phyloP scores from a whole-genome alignment of 1,140 invertebrate genomes.

The Adelges cooleyi region DNA sequence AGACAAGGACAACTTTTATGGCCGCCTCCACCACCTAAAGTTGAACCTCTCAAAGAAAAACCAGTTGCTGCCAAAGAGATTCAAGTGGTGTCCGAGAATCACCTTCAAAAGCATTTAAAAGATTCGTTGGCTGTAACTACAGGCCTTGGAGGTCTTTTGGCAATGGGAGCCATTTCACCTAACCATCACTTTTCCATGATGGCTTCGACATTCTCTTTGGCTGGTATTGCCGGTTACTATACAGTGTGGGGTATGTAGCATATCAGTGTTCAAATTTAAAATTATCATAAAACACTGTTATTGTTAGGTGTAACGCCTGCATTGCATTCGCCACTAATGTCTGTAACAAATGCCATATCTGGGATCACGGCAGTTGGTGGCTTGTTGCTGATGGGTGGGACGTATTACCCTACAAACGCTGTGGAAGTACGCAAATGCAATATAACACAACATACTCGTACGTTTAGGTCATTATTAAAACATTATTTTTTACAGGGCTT shows the following conservation, averaged over 20 bases:
- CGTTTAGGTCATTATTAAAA: too few species aligned
- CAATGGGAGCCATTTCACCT: slow-evolving; percentile 62
- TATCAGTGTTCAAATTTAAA: too few species aligned
- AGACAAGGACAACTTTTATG: slow-evolving; percentile 63
- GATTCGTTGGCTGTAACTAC: slow-evolving; percentile 28
- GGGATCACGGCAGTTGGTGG: slow-evolving; percentile 85
- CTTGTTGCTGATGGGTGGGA: slow-evolving; percentile 67
- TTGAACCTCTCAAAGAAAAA: slow-evolving; percentile 39
- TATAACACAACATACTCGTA: too few species aligned
- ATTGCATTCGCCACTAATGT: slow-evolving; percentile 84
- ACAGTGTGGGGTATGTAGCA: slow-evolving; percentile 66
- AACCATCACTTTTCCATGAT: slow-evolving; percentile 75
- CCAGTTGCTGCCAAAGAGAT: slow-evolving; percentile 35
- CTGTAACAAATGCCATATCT: slow-evolving; percentile 84
- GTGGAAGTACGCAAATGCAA: slow-evolving; percentile 41
- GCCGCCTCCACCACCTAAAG: slow-evolving; percentile 49
- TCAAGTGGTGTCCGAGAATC: slow-evolving; percentile 33
- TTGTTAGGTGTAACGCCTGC: slow-evolving; percentile 58
- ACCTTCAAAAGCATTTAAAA: slow-evolving; percentile 5
- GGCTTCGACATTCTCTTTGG: slow-evolving; percentile 71
- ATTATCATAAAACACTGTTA: too few species aligned
- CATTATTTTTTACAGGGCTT: slow-evolving; percentile 44
- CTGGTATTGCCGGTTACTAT: slow-evolving; percentile 77
- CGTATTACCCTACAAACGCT: slow-evolving; percentile 56
- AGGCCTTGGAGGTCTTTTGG: slow-evolving; percentile 57